These are phyloP conservation scores for Uria lomvia DNA, from an alignment of 2,113 vertebrate genomes.

Conservation along the genomic window DNA sequence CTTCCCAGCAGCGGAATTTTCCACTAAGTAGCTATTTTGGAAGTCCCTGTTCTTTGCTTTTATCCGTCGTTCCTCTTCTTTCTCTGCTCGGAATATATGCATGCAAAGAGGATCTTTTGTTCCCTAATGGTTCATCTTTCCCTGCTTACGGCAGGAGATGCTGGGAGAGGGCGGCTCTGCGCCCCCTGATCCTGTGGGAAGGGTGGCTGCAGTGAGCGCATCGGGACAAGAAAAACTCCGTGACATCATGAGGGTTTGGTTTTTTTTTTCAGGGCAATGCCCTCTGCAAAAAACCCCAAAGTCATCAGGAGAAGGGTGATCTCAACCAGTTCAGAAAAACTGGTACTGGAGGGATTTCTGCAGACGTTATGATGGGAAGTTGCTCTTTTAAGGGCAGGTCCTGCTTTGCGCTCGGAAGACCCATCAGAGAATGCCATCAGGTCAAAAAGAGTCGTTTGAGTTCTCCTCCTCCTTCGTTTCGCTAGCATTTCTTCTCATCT, in stretches of 20 bases:
- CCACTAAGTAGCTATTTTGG: not conserved
- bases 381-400: not conserved
- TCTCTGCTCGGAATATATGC: not conserved
- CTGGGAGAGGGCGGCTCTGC: not conserved
- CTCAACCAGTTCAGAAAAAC: not conserved
- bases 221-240: not conserved
- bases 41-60: not conserved
- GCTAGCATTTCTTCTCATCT: rapidly evolving
- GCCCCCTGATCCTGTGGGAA: not conserved
- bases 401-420: not conserved
- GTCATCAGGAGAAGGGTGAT: not conserved
- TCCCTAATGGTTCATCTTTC: not conserved
- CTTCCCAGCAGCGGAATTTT: not conserved
- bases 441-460: not conserved
- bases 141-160: not conserved
- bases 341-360: not conserved
- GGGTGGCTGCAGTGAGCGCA: rapidly evolving
- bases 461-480: not conserved
- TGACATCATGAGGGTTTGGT: not conserved
- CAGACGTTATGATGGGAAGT: rapidly evolving
- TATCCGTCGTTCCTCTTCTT: not conserved
- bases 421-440: too few species aligned
- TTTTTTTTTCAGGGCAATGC: not conserved
- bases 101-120: not conserved
- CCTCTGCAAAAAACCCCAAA: not conserved